phyloP scores from a whole-genome alignment of 2,888 invertebrate species.

The Drosophila rubida region DNA sequence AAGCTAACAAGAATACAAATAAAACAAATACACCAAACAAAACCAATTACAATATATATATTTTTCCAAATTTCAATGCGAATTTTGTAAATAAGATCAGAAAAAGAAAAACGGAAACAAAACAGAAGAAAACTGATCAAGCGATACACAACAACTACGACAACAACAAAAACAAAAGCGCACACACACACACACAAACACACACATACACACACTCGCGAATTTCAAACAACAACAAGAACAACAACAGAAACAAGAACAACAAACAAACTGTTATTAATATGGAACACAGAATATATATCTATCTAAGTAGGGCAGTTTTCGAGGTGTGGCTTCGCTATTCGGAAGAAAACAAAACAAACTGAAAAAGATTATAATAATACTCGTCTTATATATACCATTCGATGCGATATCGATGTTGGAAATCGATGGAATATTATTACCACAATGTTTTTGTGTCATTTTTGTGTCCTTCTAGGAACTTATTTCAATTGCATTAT shows the following conservation, averaged over 20 bases:
- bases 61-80: slow-evolving; percentile 28
- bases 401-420: slow-evolving; percentile 37
- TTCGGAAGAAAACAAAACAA: too few relatives aligned
- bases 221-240: slow-evolving; percentile 5
- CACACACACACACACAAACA: slow-evolving; percentile 27
- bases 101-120: slow-evolving; percentile 6
- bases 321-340: slow-evolving; percentile 10
- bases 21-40: slow-evolving; percentile 9
- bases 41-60: slow-evolving; percentile 8
- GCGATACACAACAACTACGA: slow-evolving; percentile 19
- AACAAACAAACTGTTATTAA: slow-evolving; percentile 14
- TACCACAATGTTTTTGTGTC: slow-evolving; percentile 85
- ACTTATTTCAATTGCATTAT: slow-evolving; percentile 99
- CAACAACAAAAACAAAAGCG: slow-evolving; percentile 36
- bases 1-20: slow-evolving; percentile 24
- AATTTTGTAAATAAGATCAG: slow-evolving; percentile 38
- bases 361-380: not conserved
- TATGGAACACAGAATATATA: not conserved
- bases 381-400: slow-evolving; percentile 1
- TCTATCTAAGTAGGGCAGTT: slow-evolving; percentile 2
- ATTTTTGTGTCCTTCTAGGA: slow-evolving; percentile 88
- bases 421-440: slow-evolving; percentile 50
- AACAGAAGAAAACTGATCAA: slow-evolving; percentile 7
- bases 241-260: slow-evolving; percentile 22
- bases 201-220: slow-evolving; percentile 21